Conservation (phyloP, 64 coral and sea anemone genomes). For the Montipora foliosa region DNA sequence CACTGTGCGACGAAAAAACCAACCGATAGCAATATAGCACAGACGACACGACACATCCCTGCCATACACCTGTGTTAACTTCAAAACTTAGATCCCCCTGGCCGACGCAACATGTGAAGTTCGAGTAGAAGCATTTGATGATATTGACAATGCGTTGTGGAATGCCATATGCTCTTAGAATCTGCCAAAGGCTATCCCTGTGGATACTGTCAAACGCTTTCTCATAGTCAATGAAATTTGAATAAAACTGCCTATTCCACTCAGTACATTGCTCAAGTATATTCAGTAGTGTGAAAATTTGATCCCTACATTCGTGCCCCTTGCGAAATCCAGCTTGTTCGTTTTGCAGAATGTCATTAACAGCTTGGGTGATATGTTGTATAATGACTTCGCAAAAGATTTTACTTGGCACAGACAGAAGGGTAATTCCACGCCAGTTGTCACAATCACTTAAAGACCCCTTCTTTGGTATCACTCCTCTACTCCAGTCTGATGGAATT, state of each 20-base stretch:
- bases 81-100: constrained; percentile 9
- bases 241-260: constrained; percentile 22
- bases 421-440: constrained; percentile 53
- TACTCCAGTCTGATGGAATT: neutral
- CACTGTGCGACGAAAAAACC: neutral
- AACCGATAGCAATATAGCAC: neutral
- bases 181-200: constrained; percentile 27
- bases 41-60: neutral
- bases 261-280: constrained; percentile 38
- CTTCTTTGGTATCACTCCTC: constrained; percentile 1
- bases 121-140: neutral
- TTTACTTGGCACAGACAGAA: constrained; percentile 37
- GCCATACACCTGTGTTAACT: neutral
- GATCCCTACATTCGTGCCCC: constrained; percentile 9
- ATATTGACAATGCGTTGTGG: neutral
- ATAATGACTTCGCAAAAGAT: constrained; percentile 43
- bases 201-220: constrained; percentile 56
- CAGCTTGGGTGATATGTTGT: neutral
- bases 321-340: constrained; percentile 45
- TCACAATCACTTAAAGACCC: neutral
- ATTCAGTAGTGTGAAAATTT: constrained; percentile 36
- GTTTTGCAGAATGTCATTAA: neutral
- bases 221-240: constrained; percentile 53
- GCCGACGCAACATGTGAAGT: constrained; percentile 5
- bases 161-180: constrained; percentile 31